phyloP scores from a whole-genome alignment of 2,797 vertebrate species.

The Cyclura pinguis region DNA sequence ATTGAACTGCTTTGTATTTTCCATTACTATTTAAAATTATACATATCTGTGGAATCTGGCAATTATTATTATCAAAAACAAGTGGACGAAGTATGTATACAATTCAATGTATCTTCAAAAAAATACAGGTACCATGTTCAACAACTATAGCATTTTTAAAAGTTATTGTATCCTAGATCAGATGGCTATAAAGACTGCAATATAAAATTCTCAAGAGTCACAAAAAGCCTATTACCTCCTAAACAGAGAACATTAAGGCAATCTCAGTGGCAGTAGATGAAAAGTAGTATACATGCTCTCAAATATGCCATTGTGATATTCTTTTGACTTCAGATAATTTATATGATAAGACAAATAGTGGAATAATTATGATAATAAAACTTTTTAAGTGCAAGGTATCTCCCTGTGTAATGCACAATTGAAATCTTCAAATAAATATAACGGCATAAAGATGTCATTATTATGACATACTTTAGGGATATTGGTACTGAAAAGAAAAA shows the following conservation, averaged over 20 bases:
- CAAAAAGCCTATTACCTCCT: background rate
- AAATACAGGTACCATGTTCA: background rate
- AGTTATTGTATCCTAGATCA: background rate
- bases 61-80: background rate
- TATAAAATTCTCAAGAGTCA: background rate
- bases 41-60: background rate
- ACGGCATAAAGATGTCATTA: background rate
- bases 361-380: background rate
- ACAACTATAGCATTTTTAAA: background rate
- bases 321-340: background rate
- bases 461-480: background rate
- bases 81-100: background rate
- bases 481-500: background rate
- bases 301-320: background rate
- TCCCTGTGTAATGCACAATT: background rate
- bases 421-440: background rate
- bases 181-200: background rate
- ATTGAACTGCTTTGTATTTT: background rate
- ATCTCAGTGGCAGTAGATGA: background rate
- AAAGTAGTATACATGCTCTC: background rate
- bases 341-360: background rate
- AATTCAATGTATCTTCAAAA: background rate
- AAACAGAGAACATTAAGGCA: background rate
- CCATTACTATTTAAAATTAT: background rate
- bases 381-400: background rate